Evolutionary conservation across 1,140 invertebrate species (phyloP), one percentile per base, ranked within the genome.

Genomic region (Rhizoglyphus robini): DNA sequence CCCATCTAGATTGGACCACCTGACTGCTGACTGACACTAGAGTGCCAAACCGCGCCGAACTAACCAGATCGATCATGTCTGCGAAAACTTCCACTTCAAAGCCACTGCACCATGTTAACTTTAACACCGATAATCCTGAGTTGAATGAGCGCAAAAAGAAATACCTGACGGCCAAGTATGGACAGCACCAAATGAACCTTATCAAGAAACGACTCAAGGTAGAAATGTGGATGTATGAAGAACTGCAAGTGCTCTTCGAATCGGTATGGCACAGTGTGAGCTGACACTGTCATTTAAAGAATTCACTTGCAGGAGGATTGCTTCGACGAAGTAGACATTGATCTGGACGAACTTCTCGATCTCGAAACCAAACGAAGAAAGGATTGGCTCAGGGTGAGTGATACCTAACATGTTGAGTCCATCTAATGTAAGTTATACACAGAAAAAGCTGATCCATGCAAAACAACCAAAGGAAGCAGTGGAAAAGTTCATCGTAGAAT

Each of bases 171-270:
- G 91, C 92, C 67, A 96, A 96, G 76, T 96, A 96, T 74, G 91
- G 91, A 63, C 87, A 87, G 68, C 92, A 96, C 79, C 92, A 96
- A 79, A 96, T 96, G 92, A 88, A 85, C 72, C 83, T 96, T 67
- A 96, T 96, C 72, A 83, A 91, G 69, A 96, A 96, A 78, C 80
- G 92, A 73, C 80, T 96, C 65, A 86, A 87, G 13, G 92, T 96
- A 11, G 93, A 96, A 78, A 94, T 96, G 88, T 96, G 92, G 92
- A 83, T 96, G 47, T 95, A 92, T 76, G 91, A 96, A 74, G 86
- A 94, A 76, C 81, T 96, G 65, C 88, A 92, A 75, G 87, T 88
- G 73, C 80, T 96, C 38, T 94, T 92, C 73, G 86, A 88, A 70
- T 80, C 83, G 75, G 87, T 89, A 74, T 83, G 83, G 80, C 38